A percentile compares a stretch with the other conserved stretches of the same genome.
phyloP scores from a whole-genome alignment of 1,140 invertebrate species.

The Polyergus mexicanus region DNA sequence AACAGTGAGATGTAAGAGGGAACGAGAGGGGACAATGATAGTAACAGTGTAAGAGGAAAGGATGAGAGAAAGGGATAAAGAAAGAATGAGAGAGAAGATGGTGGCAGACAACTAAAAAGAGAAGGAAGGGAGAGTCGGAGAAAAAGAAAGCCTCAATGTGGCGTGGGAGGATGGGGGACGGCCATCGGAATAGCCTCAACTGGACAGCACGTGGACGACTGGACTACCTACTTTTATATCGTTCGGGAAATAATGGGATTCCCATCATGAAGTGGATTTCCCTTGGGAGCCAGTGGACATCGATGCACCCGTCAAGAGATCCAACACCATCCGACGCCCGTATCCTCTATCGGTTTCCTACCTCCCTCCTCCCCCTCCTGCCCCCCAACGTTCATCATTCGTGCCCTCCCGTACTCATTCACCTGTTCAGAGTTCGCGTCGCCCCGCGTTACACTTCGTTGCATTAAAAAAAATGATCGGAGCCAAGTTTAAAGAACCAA shows the following conservation, averaged over 20 bases:
- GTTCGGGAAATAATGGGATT: constrained; percentile 87
- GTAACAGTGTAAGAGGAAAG: constrained; percentile 49
- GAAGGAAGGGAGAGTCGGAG: constrained; percentile 41
- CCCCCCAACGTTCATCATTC: constrained; percentile 70
- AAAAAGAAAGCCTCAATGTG: constrained; percentile 57
- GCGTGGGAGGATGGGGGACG: constrained; percentile 67
- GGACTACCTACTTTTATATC: constrained; percentile 86
- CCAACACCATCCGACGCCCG: constrained; percentile 80
- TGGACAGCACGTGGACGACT: constrained; percentile 80
- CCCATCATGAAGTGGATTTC: constrained; percentile 87
- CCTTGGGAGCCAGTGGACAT: constrained; percentile 85
- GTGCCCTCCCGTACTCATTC: constrained; percentile 68
- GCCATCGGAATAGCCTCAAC: constrained; percentile 75
- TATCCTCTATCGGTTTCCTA: constrained; percentile 80
- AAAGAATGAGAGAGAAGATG: constrained; percentile 50
- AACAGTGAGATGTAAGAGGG: constrained; percentile 49
- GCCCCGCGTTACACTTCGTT: constrained; percentile 65
- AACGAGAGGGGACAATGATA: constrained; percentile 66
- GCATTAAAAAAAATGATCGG: constrained; percentile 56
- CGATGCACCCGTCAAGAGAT: constrained; percentile 86
- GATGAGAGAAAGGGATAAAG: constrained; percentile 34
- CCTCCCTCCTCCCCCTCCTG: constrained; percentile 64
- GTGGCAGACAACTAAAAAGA: constrained; percentile 57
- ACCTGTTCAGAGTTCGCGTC: constrained; percentile 69
- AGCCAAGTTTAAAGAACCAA: constrained; percentile 26